Evolutionary conservation across 1,140 invertebrate species (phyloP).

Genomic region (Trichonephila inaurata): DNA sequence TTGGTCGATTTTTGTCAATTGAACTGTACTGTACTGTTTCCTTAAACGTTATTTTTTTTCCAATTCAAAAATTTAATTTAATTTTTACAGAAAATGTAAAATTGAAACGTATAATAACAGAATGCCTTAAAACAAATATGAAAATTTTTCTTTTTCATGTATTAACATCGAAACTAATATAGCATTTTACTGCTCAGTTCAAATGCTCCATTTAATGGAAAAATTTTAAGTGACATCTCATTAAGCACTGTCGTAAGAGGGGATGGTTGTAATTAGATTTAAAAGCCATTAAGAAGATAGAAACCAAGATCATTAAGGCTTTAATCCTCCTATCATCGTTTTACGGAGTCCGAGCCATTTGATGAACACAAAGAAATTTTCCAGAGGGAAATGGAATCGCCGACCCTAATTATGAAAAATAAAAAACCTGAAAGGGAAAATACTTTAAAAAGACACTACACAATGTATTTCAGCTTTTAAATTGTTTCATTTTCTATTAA

Average conservation of each 20-base stretch:
- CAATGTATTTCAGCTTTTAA: not conserved
- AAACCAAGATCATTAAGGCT: not conserved
- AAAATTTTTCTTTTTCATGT: too few species aligned
- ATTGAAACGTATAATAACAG: too few species aligned
- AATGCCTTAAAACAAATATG: too few species aligned
- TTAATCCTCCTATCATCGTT: not conserved
- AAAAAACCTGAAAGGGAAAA: not conserved
- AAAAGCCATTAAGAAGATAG: not conserved
- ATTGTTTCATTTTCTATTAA: slow-evolving; percentile 75
- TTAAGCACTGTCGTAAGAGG: not conserved
- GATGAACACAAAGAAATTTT: not conserved
- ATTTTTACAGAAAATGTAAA: too few species aligned
- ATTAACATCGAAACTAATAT: too few species aligned
- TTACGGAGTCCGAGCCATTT: not conserved
- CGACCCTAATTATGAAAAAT: not conserved
- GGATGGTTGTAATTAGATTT: not conserved
- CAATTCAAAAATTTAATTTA: too few species aligned
- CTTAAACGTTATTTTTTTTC: too few species aligned
- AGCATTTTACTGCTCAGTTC: not conserved
- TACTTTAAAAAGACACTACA: not conserved
- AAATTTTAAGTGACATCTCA: not conserved
- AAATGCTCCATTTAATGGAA: not conserved
- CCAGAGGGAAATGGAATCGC: not conserved
- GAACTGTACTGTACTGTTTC: too few species aligned
- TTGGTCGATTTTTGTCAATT: too few species aligned